Conservation (phyloP, 2,113 vertebrate species). For the Mustela nigripes region DNA sequence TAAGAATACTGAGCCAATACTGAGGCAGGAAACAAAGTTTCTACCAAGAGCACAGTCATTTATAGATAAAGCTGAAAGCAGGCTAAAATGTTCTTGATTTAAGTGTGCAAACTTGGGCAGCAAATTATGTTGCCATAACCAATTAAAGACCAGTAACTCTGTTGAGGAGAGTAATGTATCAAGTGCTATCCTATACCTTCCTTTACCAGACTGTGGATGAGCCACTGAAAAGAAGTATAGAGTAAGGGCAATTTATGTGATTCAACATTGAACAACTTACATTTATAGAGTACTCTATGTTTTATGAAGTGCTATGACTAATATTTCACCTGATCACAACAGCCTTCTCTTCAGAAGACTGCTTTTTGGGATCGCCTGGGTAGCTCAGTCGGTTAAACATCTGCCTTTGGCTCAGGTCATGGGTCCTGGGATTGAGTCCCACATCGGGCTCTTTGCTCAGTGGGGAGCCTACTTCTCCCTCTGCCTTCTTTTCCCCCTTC, state of each 20-base stretch:
- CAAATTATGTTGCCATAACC: not conserved
- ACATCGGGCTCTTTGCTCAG: not conserved
- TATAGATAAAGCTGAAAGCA: not conserved
- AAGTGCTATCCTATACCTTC: not conserved
- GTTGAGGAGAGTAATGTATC: not conserved
- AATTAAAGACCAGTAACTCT: not conserved
- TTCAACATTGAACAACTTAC: not conserved
- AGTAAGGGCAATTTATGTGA: not conserved
- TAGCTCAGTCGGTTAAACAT: no score
- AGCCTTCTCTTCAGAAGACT: not conserved
- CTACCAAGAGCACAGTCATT: not conserved
- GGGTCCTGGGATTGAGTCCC: not conserved
- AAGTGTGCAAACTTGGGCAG: not conserved
- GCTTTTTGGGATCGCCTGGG: not conserved
- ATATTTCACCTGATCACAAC: not conserved
- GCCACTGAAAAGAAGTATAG: not conserved
- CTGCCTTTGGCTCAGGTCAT: not conserved
- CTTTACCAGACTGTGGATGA: not conserved
- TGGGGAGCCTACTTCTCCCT: not conserved
- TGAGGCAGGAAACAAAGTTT: not conserved
- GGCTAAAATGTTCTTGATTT: not conserved
- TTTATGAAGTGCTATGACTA: constrained; percentile 29
- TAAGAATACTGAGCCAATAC: not conserved
- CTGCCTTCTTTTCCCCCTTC: not conserved
- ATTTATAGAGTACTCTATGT: not conserved